Percentiles rank a stretch among this genome's conserved stretches.
Evolutionary conservation across 2,797 vertebrate genomes (phyloP).

Genomic region (Triplophysa bombifrons): DNA sequence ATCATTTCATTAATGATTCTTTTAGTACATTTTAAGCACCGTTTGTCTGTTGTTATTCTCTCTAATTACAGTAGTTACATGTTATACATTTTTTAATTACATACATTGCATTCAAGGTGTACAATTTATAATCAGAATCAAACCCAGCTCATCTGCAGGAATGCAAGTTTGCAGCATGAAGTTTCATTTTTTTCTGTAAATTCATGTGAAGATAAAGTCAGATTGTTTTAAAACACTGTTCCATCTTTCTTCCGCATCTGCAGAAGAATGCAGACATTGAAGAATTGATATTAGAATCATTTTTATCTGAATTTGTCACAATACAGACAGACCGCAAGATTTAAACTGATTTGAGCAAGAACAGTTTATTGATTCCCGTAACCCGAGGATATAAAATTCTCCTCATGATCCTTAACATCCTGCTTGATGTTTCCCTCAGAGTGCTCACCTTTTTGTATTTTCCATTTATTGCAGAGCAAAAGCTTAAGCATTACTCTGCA

Average conservation of each 20-base stretch:
- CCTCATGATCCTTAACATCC: background rate
- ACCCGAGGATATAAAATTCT: background rate
- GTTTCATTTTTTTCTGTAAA: too few species aligned
- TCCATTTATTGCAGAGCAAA: conserved; percentile 14
- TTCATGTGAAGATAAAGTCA: too few species aligned
- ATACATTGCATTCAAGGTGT: too few species aligned
- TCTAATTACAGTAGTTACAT: background rate
- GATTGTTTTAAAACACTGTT: too few species aligned
- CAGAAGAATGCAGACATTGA: too few species aligned
- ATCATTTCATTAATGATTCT: background rate
- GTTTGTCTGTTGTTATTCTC: background rate
- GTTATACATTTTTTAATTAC: background rate
- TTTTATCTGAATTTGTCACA: background rate
- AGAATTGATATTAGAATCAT: too few species aligned
- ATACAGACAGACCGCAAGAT: background rate
- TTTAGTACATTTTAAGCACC: background rate
- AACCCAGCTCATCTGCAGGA: too few species aligned
- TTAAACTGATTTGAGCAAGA: too few species aligned
- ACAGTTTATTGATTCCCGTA: too few species aligned
- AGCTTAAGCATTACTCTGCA: conserved; percentile 5
- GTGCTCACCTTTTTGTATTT: background rate
- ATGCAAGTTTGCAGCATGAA: background rate
- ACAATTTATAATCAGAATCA: too few species aligned
- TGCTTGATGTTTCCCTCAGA: background rate
- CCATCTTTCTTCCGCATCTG: too few species aligned